A percentile compares a stretch with the other conserved stretches of the same genome.
Conservation (phyloP, 2,113 vertebrate species). For the Salvelinus namaycush region DNA sequence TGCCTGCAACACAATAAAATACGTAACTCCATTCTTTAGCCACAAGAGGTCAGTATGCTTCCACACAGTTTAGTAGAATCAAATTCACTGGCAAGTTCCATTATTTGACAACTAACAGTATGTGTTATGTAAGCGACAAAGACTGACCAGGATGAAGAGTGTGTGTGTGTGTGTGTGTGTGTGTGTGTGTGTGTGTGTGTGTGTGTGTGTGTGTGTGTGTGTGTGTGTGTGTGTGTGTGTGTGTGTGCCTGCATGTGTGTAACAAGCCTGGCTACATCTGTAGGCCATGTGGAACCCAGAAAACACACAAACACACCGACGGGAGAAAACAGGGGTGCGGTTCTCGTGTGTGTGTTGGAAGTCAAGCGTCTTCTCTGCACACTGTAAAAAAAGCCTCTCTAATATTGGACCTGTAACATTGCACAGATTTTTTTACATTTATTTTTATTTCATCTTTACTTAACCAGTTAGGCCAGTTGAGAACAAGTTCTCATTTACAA, state of each 20-base stretch:
- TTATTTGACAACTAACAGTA: not conserved
- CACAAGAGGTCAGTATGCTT: conserved; percentile 66
- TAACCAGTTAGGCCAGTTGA: no score
- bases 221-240: conserved; percentile 10
- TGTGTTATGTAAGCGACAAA: conserved; percentile 3
- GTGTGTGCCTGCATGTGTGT: conserved; percentile 1
- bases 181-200: not conserved
- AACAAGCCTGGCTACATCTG: conserved; percentile 59
- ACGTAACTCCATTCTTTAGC: conserved; percentile 18
- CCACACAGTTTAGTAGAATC: conserved; percentile 13
- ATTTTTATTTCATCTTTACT: no score
- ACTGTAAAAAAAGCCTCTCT: conserved; percentile 58
- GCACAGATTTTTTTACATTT: conserved; percentile 13
- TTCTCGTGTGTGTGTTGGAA: conserved; percentile 64
- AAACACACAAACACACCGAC: conserved; percentile 57
- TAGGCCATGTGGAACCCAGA: conserved; percentile 62
- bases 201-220: conserved; percentile 4
- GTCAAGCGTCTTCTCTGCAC: conserved; percentile 53
- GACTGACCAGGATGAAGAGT: not conserved
- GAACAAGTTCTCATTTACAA: no score
- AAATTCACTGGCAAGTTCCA: not conserved
- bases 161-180: not conserved
- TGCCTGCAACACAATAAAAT: not conserved
- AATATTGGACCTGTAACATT: conserved; percentile 56
- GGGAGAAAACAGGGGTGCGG: conserved; percentile 60